Base-by-base conservation (phyloP, 1,140 invertebrate species). In the Linepithema humile region DNA sequence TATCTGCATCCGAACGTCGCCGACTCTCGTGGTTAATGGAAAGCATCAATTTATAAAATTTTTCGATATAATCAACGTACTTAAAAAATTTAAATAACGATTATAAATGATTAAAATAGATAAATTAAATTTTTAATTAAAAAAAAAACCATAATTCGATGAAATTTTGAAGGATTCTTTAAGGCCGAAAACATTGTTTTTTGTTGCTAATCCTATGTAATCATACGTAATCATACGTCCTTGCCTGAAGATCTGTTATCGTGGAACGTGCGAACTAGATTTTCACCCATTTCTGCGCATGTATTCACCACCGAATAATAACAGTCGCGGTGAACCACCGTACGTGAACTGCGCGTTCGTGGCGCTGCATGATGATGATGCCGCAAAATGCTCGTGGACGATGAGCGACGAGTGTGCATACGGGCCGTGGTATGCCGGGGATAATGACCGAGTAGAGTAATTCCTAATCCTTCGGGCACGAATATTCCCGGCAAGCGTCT, bases 311-410 rank as follows among this genome's bases (percentile, higher is more conserved):
- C 23, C 50, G n/a, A 86, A 85, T 82, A 85, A n/a, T 20, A 53
- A 84, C 73, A 73, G 9, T 20, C 15, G 53, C n/a, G 82, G 82
- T 29, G 55, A 85, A 75, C 45, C 53, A 43, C n/a, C 26, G n/a
- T 45, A 45, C 60, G 5, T 12, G 32, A 29, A 12, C 59, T 38
- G 17, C 35, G 57, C 23, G 35, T 67, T 67, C 17, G 29, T 23
- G 48, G 23, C 32, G n/a, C 5, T 17, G 38, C 10, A 23, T 26
- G 48, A 17, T 45, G 69, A 87, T 82, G 60, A 70, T 74, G 64
- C 85, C 69, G 38, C 84, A 53, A 77, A 72, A 69, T 82, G 40
- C 72, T 74, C 32, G 10, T 17, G 38, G 69, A 85, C 26, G 43
- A 82, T 32, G 65, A 82, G 43, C 43, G 32, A 10, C 53, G 35